These are phyloP conservation scores for Ictidomys tridecemlineatus DNA, from an alignment of 2,113 vertebrate species.

Conservation along the genomic window DNA sequence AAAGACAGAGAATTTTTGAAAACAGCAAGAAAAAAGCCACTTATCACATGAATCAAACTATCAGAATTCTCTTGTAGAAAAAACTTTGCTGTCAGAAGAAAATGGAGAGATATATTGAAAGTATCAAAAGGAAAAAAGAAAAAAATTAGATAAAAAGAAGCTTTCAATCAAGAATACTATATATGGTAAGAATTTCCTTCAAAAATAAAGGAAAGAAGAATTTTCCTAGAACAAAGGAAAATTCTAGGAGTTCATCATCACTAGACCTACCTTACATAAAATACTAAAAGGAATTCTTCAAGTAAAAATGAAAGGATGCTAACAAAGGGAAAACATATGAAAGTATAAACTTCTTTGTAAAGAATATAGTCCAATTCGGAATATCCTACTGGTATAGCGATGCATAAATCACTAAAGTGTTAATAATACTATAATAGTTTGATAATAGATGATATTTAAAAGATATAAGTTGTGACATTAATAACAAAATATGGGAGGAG, in stretches of 20 bases:
- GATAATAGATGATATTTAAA: not conserved
- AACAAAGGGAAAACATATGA: not conserved
- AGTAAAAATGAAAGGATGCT: not conserved
- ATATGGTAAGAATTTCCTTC: not conserved
- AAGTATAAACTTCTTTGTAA: not conserved
- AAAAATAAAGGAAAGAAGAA: not conserved
- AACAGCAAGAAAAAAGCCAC: not conserved
- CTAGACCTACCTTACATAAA: not conserved
- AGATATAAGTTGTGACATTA: not conserved
- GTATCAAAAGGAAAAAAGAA: not conserved
- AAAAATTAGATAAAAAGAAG: no score
- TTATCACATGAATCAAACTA: not conserved
- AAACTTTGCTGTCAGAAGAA: not conserved
- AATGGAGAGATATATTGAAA: not conserved
- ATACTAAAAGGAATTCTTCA: not conserved
- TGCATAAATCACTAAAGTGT: not conserved
- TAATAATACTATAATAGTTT: not conserved
- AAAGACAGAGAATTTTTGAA: not conserved
- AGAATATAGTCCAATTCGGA: not conserved
- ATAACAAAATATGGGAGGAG: not conserved
- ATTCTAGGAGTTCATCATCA: not conserved
- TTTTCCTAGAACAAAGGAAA: not conserved
- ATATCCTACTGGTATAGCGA: not conserved
- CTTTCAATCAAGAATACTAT: not conserved
- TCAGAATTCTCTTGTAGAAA: not conserved